Evolutionary conservation across 2,888 invertebrate species (phyloP), one percentile per base, ranked within the genome.

Genomic region (Pyrgus malvae): DNA sequence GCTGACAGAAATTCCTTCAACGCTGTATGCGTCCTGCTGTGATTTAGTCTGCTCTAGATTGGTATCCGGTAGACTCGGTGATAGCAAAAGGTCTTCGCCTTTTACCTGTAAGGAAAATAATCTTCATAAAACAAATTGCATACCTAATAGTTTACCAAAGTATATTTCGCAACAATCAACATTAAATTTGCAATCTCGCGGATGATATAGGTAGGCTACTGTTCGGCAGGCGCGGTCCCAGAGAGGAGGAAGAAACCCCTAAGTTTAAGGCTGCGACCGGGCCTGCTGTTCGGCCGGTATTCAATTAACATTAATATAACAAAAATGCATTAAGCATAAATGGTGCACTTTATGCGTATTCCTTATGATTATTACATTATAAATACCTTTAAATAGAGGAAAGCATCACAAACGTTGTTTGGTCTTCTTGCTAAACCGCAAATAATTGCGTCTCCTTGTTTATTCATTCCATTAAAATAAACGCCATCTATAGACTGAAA

Each of bases 401-500:
- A 92, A 1, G 93, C 91, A 71, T 94, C 94, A 9, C 93, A 88
- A 11, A 91, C 74, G 35, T 90, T 83, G 35, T 92, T 80, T 1
- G 91, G 91, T 61, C 93, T 80, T 56, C 92, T 78, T 0, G 93
- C 93, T 8, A 92, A 80, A 0, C 93, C 93, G 41, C 92, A 91
- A 17, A 94, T 86, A 8, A 95, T 66, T 37, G 91, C 92, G 54
- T 88, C 86, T 0, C 93, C 94, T 41, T 92, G 83, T 45, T 82
- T 77, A 55, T 92, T 93, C 21, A 92, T 91, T 1, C 92, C 92
- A 68, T 93, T 93, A 67, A 92, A 93, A 64, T 92, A 93, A 4
- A 93, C 91, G 0, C 91, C 92, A 79, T 95, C 95, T 21, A 94
- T 92, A 2, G 94, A 93, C 93, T 94, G 72, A 50, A 85, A 84